phyloP scores from a whole-genome alignment of 2,888 invertebrate genomes.

The Dasysyrphus albostriatus region DNA sequence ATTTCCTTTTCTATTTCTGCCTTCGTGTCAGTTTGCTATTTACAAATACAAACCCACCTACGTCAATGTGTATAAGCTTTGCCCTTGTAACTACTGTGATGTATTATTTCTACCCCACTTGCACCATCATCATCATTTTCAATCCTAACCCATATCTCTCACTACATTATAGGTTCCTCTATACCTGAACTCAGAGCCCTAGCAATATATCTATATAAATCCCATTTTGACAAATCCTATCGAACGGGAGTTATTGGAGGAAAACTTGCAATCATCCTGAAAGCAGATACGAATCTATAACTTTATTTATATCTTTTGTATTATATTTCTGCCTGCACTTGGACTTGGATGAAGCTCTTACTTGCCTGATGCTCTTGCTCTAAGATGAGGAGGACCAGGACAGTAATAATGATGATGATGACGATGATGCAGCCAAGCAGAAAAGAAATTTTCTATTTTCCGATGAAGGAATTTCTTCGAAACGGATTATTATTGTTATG shows the following conservation, averaged over 20 bases:
- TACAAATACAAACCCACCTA: background rate
- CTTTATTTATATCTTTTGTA: slow-evolving; percentile 1
- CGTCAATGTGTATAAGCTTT: slow-evolving; percentile 12
- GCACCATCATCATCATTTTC: slow-evolving; percentile 8
- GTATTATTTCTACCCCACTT: slow-evolving; percentile 16
- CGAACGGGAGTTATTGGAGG: slow-evolving; percentile 58
- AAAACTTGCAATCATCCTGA: slow-evolving; percentile 61
- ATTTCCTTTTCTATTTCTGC: slow-evolving; percentile 17
- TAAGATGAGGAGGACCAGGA: slow-evolving; percentile 46
- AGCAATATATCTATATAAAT: slow-evolving; percentile 25
- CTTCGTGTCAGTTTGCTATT: slow-evolving; percentile 35
- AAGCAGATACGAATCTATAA: slow-evolving; percentile 60
- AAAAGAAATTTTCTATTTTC: slow-evolving; percentile 53
- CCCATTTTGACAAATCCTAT: slow-evolving; percentile 69
- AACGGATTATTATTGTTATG: slow-evolving; percentile 70
- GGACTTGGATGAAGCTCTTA: slow-evolving; percentile 19
- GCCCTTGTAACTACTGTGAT: slow-evolving; percentile 41
- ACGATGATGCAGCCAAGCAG: slow-evolving; percentile 36
- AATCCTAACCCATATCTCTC: background rate
- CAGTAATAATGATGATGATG: slow-evolving; percentile 56
- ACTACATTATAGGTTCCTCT: background rate
- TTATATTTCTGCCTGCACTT: slow-evolving; percentile 50
- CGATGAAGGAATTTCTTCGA: slow-evolving; percentile 52
- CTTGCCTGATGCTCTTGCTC: slow-evolving; percentile 14
- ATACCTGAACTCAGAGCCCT: background rate